Conservation (phyloP, 2,113 vertebrate genomes). For the Camelus bactrianus region DNA sequence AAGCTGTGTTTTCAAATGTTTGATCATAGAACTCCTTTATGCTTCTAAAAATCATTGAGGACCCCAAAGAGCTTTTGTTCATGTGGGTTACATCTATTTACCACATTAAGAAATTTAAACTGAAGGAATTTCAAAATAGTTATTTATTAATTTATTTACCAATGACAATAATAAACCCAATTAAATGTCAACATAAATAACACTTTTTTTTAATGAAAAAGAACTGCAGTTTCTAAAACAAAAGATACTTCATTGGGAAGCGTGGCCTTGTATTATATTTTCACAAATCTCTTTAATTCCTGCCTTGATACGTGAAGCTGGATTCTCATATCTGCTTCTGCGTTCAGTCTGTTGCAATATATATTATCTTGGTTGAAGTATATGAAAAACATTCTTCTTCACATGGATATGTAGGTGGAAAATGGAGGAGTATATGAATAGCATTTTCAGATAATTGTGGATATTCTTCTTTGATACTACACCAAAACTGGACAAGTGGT, state of each 20-base stretch:
- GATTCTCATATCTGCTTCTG: not conserved
- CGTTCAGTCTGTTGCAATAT: not conserved
- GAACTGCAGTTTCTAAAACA: constrained; percentile 4
- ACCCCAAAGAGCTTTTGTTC: constrained; percentile 23
- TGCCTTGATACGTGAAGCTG: not conserved
- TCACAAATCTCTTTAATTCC: constrained; percentile 38
- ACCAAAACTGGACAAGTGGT: not conserved
- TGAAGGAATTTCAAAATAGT: constrained; percentile 3
- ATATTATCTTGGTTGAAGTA: not conserved
- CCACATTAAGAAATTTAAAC: constrained; percentile 36
- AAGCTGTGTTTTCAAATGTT: not conserved
- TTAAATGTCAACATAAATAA: not conserved
- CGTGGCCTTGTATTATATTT: not conserved
- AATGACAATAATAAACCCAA: constrained; percentile 22
- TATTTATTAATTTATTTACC: constrained; percentile 4
- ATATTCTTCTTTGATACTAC: not conserved
- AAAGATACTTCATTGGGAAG: not conserved
- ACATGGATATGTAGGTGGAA: not conserved
- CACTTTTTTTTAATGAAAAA: constrained; percentile 33
- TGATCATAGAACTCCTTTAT: not conserved
- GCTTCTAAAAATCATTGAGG: constrained; percentile 36
- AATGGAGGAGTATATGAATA: constrained; percentile 9
- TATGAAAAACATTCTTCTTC: constrained; percentile 7
- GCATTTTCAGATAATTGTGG: constrained; percentile 20
- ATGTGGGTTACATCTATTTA: not conserved